phyloP scores from a whole-genome alignment of 2,113 vertebrate genomes.

The Larimichthys crocea region DNA sequence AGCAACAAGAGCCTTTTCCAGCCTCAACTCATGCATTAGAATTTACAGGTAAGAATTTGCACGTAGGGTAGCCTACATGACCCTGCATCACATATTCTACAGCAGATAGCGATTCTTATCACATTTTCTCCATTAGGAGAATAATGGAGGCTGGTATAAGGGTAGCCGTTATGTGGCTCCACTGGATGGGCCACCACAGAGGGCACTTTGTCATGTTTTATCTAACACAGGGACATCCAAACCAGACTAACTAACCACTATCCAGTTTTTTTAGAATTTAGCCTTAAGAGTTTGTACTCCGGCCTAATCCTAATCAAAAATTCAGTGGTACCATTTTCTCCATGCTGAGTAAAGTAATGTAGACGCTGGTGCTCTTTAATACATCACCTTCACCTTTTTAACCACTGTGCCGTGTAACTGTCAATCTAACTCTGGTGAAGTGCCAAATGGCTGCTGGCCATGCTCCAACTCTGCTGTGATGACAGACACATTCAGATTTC shows the following conservation, averaged over 20 bases:
- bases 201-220: neutral
- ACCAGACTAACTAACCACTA: constrained; percentile 1
- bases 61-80: too few species aligned
- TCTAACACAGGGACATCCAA: neutral
- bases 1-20: neutral
- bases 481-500: constrained; percentile 35
- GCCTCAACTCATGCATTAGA: neutral
- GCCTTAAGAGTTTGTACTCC: neutral
- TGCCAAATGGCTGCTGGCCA: constrained; percentile 43
- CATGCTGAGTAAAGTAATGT: neutral
- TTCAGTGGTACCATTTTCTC: too few species aligned
- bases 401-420: constrained; percentile 14
- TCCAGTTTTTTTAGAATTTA: neutral
- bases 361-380: neutral
- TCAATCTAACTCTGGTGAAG: neutral
- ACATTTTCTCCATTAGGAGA: too few species aligned
- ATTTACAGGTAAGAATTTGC: neutral
- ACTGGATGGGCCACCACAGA: neutral
- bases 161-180: neutral
- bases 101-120: too few species aligned
- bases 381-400: constrained; percentile 5
- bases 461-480: constrained; percentile 17
- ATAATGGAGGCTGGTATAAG: neutral
- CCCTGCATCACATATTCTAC: too few species aligned
- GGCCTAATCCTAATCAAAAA: neutral